These are phyloP conservation scores for Leucophenga maculata DNA, from an alignment of 2,888 invertebrate genomes.

Conservation along the genomic window DNA sequence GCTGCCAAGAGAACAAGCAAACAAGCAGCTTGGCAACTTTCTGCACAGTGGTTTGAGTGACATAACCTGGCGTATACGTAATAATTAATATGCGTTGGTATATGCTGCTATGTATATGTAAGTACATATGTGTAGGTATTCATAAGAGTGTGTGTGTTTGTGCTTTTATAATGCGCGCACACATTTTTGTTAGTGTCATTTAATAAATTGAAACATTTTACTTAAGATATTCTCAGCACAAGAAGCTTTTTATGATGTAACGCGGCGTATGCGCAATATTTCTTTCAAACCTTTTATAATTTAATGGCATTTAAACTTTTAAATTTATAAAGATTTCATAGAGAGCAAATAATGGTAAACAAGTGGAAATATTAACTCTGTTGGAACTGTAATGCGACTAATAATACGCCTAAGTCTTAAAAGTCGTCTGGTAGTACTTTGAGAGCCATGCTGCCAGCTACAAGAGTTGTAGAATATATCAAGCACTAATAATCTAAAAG, in stretches of 20 bases:
- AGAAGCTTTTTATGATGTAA: background rate
- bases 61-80: conserved; percentile 66
- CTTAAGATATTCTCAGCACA: background rate
- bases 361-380: too few species aligned
- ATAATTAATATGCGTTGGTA: conserved; percentile 64
- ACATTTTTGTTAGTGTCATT: conserved; percentile 8
- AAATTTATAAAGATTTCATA: too few species aligned
- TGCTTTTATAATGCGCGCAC: background rate
- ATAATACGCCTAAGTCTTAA: too few species aligned
- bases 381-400: too few species aligned
- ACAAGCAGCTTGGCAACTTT: too few species aligned
- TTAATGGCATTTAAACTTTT: conserved; percentile 11
- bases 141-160: background rate
- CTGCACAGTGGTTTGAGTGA: too few species aligned
- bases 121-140: background rate
- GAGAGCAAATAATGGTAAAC: too few species aligned
- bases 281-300: background rate
- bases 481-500: too few species aligned
- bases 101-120: background rate
- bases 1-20: too few species aligned
- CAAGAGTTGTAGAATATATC: too few species aligned
- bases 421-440: too few species aligned
- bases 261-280: conserved; percentile 11
- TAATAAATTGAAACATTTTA: conserved; percentile 26
- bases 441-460: too few species aligned